Evolutionary conservation across 2,888 invertebrate genomes (phyloP).

Genomic region (Helicoverpa assulta): DNA sequence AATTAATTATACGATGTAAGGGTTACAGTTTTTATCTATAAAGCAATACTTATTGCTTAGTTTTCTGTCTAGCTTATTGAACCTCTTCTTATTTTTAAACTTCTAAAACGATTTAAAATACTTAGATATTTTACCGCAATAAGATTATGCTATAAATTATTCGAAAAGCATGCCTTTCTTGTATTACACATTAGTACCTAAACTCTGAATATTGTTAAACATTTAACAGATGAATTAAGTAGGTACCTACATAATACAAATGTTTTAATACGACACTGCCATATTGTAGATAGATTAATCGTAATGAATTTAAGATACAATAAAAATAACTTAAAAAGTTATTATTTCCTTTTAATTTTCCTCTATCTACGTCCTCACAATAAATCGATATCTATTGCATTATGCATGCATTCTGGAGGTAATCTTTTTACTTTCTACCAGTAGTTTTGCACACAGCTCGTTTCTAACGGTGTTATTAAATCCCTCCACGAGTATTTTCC

Average conservation of each 20-base stretch:
- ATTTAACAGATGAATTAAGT: constrained; percentile 31
- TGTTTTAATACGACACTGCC: constrained; percentile 80
- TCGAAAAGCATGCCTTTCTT: constrained; percentile 2
- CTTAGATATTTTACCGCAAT: background rate
- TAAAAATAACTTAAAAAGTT: constrained; percentile 74
- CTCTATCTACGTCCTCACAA: background rate
- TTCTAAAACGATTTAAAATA: background rate
- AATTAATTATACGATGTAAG: constrained; percentile 47
- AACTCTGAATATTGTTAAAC: constrained; percentile 5
- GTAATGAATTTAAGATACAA: constrained; percentile 68
- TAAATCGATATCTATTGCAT: too few relatives aligned
- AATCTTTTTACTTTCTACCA: too few relatives aligned
- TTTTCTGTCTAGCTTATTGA: constrained; percentile 19
- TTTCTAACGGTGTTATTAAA: too few relatives aligned
- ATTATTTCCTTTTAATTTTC: constrained; percentile 35
- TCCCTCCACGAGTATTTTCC: too few relatives aligned
- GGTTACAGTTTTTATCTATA: constrained; percentile 42
- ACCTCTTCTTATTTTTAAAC: constrained; percentile 4
- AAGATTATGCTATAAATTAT: constrained; percentile 11
- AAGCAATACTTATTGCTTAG: constrained; percentile 35
- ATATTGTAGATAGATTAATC: constrained; percentile 83
- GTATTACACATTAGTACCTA: constrained; percentile 8
- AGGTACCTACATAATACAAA: constrained; percentile 29
- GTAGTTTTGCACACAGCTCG: too few relatives aligned
- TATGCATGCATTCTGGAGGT: too few relatives aligned